Evolutionary conservation across 2,888 invertebrate species (phyloP), one percentile per base, ranked within the genome.

Genomic region (Neoascia interrupta): DNA sequence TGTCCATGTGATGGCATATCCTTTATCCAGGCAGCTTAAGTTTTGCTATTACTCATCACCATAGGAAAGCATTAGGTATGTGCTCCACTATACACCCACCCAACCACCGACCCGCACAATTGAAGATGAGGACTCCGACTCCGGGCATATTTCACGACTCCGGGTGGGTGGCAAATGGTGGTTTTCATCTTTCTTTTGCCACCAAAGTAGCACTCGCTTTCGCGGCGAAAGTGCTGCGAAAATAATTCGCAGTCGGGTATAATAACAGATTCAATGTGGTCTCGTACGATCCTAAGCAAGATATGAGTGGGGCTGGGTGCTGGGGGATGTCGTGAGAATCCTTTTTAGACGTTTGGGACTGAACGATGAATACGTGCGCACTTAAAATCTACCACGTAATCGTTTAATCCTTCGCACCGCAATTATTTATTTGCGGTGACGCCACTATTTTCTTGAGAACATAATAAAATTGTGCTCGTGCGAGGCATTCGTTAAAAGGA

Each of bases 41-140:
- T 79, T 66, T 61, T 56, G 47, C 60, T 66, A 79, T 76, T 60
- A 76, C 64, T 79, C 72, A 72, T 79, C 53, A 53, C 39, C 60
- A 54, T 43, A 41, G 45, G 36, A 63, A 28, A 36, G 54, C 53
- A 39, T 60, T 45, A 60, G 31, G 39, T 43, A 58, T 61, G 47
- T 23, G 39, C 31, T 5, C 13, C 10, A 26, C 10, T 13, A n/a
- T 28, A 34, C 34, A 16, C 43, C 28, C n/a, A 34, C 31, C 31
- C 47, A 15, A 41, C 13, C 15, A 23, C 43, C 16, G 10, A 47
- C 41, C 53, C 43, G 26, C 26, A 53, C 21, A 19, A 31, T 56
- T 43, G 19, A n/a, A n/a, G n/a, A n/a, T n/a, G n/a, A n/a, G n/a
- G n/a, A n/a, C n/a, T n/a, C n/a, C n/a, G n/a, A n/a, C n/a, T n/a